These are phyloP conservation scores for Spatulosminthurus flaviceps DNA, from an alignment of 2,888 invertebrate genomes.

Conservation along the genomic window DNA sequence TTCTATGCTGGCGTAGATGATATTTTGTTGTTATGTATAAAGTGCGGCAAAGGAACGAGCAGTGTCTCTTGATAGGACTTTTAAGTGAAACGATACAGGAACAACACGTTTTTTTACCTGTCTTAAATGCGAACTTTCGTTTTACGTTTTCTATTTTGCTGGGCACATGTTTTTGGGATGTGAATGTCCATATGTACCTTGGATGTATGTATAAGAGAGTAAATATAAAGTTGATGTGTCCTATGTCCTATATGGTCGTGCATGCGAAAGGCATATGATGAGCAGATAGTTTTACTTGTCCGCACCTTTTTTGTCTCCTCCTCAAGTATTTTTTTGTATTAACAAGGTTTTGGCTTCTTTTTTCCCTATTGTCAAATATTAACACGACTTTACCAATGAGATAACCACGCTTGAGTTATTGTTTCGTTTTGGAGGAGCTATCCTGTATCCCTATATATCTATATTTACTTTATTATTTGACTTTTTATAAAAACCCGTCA, in stretches of 20 bases:
- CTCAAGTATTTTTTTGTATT: not conserved
- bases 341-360: not conserved
- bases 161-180: not conserved
- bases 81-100: not conserved
- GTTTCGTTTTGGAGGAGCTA: not conserved
- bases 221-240: not conserved
- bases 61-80: not conserved
- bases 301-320: not conserved
- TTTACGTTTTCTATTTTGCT: constrained; percentile 26
- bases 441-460: no score
- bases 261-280: not conserved
- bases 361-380: not conserved
- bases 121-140: not conserved
- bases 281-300: not conserved
- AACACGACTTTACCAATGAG: constrained; percentile 25
- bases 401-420: constrained; percentile 10
- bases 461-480: constrained; percentile 12
- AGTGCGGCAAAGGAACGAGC: not conserved
- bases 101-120: constrained; percentile 12
- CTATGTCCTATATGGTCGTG: not conserved
- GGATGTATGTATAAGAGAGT: not conserved
- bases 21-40: not conserved
- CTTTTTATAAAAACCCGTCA: constrained; percentile 12
- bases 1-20: no score
- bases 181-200: no score